These are phyloP conservation scores for Cheilosia urbana DNA, from an alignment of 2,888 invertebrate species.

Conservation along the genomic window DNA sequence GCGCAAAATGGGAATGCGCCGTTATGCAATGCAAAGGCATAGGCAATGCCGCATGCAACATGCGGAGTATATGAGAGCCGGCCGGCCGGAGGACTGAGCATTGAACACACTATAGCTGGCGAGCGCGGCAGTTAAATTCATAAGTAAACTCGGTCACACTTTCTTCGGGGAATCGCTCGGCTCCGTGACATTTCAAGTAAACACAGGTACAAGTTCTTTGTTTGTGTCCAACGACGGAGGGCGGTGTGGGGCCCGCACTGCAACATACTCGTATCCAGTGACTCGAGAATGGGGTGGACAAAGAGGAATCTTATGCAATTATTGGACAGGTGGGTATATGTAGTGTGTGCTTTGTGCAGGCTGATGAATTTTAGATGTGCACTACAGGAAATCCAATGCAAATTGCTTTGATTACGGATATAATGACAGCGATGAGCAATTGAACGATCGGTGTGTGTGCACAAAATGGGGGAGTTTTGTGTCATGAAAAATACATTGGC, in stretches of 20 bases:
- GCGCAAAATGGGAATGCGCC: slow-evolving; percentile 72
- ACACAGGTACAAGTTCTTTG: slow-evolving; percentile 60
- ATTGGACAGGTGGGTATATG: slow-evolving; percentile 67
- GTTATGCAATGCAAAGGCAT: slow-evolving; percentile 65
- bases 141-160: slow-evolving; percentile 75
- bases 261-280: background rate
- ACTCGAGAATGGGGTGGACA: slow-evolving; percentile 13
- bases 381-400: slow-evolving; percentile 57
- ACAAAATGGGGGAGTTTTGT: background rate
- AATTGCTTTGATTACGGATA: background rate
- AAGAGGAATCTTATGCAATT: slow-evolving; percentile 54
- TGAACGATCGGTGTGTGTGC: background rate
- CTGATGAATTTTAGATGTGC: slow-evolving; percentile 48
- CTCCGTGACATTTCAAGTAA: slow-evolving; percentile 67
- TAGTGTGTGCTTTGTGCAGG: slow-evolving; percentile 30
- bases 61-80: slow-evolving; percentile 20
- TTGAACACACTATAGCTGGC: background rate
- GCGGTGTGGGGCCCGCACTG: background rate
- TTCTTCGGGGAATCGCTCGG: slow-evolving; percentile 67
- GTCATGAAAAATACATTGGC: too few relatives aligned
- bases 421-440: background rate
- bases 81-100: slow-evolving; percentile 19
- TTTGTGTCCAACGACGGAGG: slow-evolving; percentile 30
- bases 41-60: slow-evolving; percentile 39
- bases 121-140: slow-evolving; percentile 51